Evolutionary conservation across 1,140 invertebrate species (phyloP).

Genomic region (Cydia strobilella): DNA sequence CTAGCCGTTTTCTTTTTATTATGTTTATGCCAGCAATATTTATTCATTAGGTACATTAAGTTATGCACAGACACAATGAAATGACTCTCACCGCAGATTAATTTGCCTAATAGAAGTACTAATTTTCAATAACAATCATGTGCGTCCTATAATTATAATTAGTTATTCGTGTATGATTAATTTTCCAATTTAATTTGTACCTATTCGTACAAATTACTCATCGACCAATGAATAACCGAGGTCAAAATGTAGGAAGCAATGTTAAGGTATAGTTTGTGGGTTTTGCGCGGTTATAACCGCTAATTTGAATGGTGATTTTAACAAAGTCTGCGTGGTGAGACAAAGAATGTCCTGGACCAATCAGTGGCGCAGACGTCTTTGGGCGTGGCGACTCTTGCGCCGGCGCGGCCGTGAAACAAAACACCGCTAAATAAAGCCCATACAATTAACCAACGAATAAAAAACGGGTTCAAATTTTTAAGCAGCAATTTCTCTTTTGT

Average conservation of each 20-base stretch:
- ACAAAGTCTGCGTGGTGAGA: constrained; percentile 57
- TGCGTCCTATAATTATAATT: not conserved
- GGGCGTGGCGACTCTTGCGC: constrained; percentile 60
- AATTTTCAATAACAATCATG: not conserved
- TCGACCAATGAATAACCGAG: not conserved
- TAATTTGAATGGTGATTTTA: constrained; percentile 64
- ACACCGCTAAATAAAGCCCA: constrained; percentile 45
- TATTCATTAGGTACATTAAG: not conserved
- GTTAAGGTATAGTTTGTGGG: not conserved
- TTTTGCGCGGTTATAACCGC: constrained; percentile 43
- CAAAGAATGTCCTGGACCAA: constrained; percentile 62
- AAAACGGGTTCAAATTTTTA: constrained; percentile 58
- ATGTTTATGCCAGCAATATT: no score
- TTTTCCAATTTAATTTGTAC: not conserved
- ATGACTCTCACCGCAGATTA: not conserved
- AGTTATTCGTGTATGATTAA: not conserved
- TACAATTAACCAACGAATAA: constrained; percentile 60
- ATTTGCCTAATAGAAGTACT: constrained; percentile 11
- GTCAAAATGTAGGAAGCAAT: no score
- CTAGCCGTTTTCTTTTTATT: no score
- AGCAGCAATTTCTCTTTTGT: constrained; percentile 43
- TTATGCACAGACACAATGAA: not conserved
- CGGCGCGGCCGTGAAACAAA: constrained; percentile 53
- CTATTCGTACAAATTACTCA: not conserved
- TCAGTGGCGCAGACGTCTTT: constrained; percentile 50